Evolutionary conservation across 2,113 vertebrate genomes (phyloP).

Genomic region (Ciconia stormi): DNA sequence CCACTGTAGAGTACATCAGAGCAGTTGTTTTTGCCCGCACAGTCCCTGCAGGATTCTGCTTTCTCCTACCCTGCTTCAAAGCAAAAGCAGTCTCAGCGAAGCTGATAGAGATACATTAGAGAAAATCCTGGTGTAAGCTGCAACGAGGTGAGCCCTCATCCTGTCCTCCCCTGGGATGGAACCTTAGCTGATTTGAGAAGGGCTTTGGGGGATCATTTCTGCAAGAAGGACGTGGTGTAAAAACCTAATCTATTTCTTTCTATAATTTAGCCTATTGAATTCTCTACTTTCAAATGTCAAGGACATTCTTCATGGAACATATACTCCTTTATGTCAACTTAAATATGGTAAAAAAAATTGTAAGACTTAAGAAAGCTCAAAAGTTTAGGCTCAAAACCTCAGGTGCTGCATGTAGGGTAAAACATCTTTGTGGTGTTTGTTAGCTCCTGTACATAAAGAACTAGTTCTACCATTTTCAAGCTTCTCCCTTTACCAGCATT

Average conservation of each 20-base stretch:
- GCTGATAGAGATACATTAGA: not conserved
- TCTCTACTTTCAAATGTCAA: not conserved
- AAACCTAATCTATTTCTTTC: not conserved
- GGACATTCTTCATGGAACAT: not conserved
- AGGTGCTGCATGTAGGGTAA: not conserved
- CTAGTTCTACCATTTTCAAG: not conserved
- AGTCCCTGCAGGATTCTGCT: not conserved
- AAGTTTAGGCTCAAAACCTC: not conserved
- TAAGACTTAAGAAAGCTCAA: not conserved
- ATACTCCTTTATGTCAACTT: not conserved
- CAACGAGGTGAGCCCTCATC: not conserved
- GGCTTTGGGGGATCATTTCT: not conserved
- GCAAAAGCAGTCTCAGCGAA: slow-evolving; percentile 3
- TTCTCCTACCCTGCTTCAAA: not conserved
- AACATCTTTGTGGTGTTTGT: not conserved
- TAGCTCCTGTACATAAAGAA: not conserved
- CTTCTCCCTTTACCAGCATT: not conserved
- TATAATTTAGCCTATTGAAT: not conserved
- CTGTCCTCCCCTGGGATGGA: not conserved
- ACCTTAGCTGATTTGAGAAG: not conserved
- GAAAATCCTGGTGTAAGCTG: not conserved
- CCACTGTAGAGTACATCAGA: not conserved
- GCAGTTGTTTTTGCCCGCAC: not conserved
- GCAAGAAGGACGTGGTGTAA: not conserved
- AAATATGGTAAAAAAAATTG: not conserved